A percentile compares a stretch with the other conserved stretches of the same genome.
Evolutionary conservation across 2,888 invertebrate species (phyloP).

Genomic region (Biston stratarius): DNA sequence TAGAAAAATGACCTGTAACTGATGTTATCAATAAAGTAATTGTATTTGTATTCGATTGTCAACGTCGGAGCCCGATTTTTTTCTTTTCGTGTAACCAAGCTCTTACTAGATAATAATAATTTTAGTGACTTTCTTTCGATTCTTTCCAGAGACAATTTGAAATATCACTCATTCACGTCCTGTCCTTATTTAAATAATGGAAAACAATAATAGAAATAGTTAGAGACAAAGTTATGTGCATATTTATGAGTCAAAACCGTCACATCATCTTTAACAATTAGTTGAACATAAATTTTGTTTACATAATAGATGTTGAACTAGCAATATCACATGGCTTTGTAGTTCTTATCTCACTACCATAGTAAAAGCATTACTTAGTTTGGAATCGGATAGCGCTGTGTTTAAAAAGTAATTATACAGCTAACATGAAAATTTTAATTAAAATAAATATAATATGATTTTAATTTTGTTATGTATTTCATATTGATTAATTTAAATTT

Average conservation of each 20-base stretch:
- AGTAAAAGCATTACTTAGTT: no score
- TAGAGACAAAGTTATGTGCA: slow-evolving; percentile 58
- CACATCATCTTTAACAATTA: slow-evolving; percentile 77
- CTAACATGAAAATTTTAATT: no score
- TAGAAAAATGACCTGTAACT: no score
- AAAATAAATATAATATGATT: no score
- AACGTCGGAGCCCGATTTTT: no score
- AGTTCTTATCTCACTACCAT: no score
- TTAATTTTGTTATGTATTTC: no score
- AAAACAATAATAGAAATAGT: slow-evolving; percentile 31
- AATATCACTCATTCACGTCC: slow-evolving; percentile 26
- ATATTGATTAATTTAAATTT: no score
- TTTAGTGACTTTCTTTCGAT: background rate
- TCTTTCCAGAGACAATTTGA: slow-evolving; percentile 6
- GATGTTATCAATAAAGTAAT: no score
- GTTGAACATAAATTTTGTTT: slow-evolving; percentile 44
- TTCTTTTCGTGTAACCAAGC: no score
- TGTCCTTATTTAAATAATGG: slow-evolving; percentile 25
- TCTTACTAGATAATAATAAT: background rate
- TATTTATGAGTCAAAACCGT: slow-evolving; percentile 69
- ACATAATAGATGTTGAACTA: background rate
- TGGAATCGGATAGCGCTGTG: no score
- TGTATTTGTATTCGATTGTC: background rate
- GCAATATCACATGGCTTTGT: background rate
- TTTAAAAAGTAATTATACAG: no score